phyloP scores from a whole-genome alignment of 2,888 invertebrate genomes.

The Lissonota sp. region DNA sequence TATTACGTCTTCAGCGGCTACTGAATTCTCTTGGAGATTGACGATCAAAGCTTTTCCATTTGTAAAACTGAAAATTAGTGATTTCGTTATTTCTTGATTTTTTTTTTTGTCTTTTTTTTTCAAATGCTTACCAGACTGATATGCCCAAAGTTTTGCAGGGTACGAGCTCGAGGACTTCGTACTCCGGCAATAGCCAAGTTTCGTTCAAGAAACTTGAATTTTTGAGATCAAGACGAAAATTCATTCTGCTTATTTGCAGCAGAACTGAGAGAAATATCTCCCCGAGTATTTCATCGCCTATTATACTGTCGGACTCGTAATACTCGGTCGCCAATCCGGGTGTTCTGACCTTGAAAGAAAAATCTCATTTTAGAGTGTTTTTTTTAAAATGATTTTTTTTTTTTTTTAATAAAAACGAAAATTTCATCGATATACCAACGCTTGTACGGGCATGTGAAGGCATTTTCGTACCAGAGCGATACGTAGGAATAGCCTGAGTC shows the following conservation, averaged over 20 bases:
- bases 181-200: conserved; percentile 87
- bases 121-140: conserved; percentile 84
- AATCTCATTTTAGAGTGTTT: background rate
- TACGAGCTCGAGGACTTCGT: conserved; percentile 86
- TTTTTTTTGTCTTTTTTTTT: conserved; percentile 29
- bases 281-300: conserved; percentile 87
- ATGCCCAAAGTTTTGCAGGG: conserved; percentile 87
- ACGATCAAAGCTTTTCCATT: conserved; percentile 86
- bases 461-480: conserved; percentile 85
- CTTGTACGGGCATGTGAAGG: conserved; percentile 85
- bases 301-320: conserved; percentile 83
- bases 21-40: conserved; percentile 86
- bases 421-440: conserved; percentile 78
- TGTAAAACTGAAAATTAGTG: conserved; percentile 84
- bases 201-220: conserved; percentile 87
- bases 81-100: background rate
- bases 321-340: conserved; percentile 76
- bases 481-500: conserved; percentile 84
- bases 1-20: conserved; percentile 88
- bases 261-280: conserved; percentile 86
- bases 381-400: conserved; percentile 22
- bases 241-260: conserved; percentile 84
- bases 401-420: background rate
- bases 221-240: conserved; percentile 85
- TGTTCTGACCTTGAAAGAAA: conserved; percentile 72